Base-by-base conservation (phyloP, 2,888 invertebrate species). In the Saturnia pavonia region DNA sequence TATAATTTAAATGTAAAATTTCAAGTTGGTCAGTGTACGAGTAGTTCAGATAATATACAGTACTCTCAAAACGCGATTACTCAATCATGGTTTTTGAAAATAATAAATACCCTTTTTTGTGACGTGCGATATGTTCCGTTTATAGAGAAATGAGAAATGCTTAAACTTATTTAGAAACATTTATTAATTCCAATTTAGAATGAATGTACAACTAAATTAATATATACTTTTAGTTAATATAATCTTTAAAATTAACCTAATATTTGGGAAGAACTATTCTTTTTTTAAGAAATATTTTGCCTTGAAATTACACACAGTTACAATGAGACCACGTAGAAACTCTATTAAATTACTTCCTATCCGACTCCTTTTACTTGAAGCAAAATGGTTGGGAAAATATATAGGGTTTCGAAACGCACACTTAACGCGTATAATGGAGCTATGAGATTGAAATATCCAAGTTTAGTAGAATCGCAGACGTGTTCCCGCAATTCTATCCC, bases 401-500 rank as follows among this genome's bases (percentile, higher is more conserved):
- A 57, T 57, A 25, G 57, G 57, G 57, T 25, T 57, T 57, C 57
- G 57, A 57, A 57, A 57, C 25, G 57, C 25, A 57, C 14, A 25
- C 57, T 57, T 25, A 25, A 25, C 16, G 25, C 57, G 57, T 57
- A 22, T 22, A 57, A 57, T 57, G 25, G 25, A 57, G 22, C 25
- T 2, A 25, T 57, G 57, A 57, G 25, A 25, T 57, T 57, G 57
- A 57, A 57, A 25, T 25, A 12, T 25, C 25, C 57, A 57, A 57
- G 22, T 57, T 57, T 25, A 57, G 25, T 57, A 57, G 57, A 57
- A 57, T 57, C 25, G 22, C 12, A 57, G 25, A 25, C 57, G 57
- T 57, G 57, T 25, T 57, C 12, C 57, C 57, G 57, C 25, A 57
- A 22, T 57, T 57, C 57, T 57, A 57, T 57, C 57, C 57, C 16